Evolutionary conservation across 2,797 vertebrate genomes (phyloP).

Genomic region (Spinus olivaceus): DNA sequence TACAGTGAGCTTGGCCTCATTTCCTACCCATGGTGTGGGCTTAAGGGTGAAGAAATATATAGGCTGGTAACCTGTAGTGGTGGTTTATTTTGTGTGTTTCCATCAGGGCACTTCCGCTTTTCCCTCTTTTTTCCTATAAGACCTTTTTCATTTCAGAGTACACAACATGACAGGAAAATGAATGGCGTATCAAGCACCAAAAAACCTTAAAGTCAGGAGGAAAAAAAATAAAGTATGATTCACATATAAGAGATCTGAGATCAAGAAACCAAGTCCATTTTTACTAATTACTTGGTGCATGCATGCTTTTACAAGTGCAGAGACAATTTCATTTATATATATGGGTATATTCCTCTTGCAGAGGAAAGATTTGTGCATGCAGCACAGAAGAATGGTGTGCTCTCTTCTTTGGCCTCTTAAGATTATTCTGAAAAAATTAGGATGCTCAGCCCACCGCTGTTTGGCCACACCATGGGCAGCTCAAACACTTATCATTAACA

Average conservation of each 20-base stretch:
- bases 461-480: neutral
- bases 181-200: neutral
- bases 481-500: neutral
- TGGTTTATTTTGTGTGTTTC: neutral
- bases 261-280: neutral
- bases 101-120: neutral
- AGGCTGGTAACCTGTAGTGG: neutral
- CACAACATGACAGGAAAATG: neutral
- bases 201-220: neutral
- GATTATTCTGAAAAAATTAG: neutral
- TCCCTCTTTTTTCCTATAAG: neutral
- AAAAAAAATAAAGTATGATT: neutral
- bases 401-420: neutral
- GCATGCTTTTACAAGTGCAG: neutral
- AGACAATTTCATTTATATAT: neutral
- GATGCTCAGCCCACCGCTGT: neutral
- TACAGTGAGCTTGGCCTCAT: neutral
- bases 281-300: neutral
- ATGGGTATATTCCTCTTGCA: neutral
- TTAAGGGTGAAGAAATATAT: neutral
- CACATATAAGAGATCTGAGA: neutral
- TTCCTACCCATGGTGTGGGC: neutral
- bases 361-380: neutral
- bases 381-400: neutral
- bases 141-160: neutral